Percentiles rank a stretch among this genome's conserved stretches.
Evolutionary conservation across 2,888 invertebrate species (phyloP).

Genomic region (Dryobota labecula): DNA sequence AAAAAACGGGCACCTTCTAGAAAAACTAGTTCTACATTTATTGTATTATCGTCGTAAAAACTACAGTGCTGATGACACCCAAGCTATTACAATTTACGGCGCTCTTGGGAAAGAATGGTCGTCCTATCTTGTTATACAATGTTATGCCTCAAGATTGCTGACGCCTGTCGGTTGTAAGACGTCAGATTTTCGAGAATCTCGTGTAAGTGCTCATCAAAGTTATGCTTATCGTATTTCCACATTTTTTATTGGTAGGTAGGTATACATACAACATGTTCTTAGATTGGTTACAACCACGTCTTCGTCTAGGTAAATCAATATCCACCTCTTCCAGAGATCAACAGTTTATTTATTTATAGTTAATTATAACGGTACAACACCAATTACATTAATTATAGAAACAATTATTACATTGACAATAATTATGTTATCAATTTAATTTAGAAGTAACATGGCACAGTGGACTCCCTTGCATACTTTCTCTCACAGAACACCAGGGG

Average conservation of each 20-base stretch:
- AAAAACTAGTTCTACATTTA: slow-evolving; percentile 3
- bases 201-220: not conserved
- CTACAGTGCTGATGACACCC: slow-evolving; percentile 9
- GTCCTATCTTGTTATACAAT: not conserved
- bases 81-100: slow-evolving; percentile 7
- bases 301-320: too few relatives aligned
- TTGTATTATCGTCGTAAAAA: slow-evolving; percentile 20
- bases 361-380: too few relatives aligned
- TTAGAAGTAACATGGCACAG: too few relatives aligned
- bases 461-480: too few relatives aligned
- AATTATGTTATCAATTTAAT: too few relatives aligned
- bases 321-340: too few relatives aligned
- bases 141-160: not conserved
- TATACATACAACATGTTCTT: not conserved
- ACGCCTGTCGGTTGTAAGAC: not conserved
- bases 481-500: too few relatives aligned
- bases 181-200: not conserved
- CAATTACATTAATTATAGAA: too few relatives aligned
- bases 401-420: too few relatives aligned
- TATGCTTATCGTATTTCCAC: not conserved
- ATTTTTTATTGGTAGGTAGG: too few relatives aligned
- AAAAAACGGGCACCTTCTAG: not conserved
- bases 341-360: too few relatives aligned
- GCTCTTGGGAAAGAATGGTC: not conserved
- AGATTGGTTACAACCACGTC: not conserved